These are phyloP conservation scores for Sarcophaga peregrina DNA, from an alignment of 1,140 invertebrate species.

Conservation along the genomic window DNA sequence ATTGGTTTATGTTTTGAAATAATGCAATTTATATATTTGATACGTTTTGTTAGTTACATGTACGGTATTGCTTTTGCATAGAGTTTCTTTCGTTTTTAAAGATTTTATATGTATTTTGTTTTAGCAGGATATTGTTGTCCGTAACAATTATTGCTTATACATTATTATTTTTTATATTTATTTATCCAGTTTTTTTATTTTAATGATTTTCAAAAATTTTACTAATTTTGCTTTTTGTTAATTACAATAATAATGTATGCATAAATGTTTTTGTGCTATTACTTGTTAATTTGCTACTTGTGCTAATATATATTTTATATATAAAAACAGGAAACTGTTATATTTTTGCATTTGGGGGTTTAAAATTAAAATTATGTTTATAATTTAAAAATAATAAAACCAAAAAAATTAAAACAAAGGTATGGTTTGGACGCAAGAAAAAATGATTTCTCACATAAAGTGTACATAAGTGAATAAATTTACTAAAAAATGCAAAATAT, in stretches of 20 bases:
- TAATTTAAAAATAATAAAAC: slow-evolving; percentile 1
- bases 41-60: slow-evolving; percentile 10
- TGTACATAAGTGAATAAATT: background rate
- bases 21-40: background rate
- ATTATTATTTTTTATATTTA: background rate
- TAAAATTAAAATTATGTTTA: slow-evolving; percentile 19
- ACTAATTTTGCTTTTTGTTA: background rate
- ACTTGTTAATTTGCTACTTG: slow-evolving; percentile 31
- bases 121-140: slow-evolving; percentile 32
- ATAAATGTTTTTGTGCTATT: slow-evolving; percentile 25
- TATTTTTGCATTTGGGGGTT: background rate
- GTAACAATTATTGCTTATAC: slow-evolving; percentile 44
- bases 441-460: no score
- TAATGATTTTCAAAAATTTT: background rate
- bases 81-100: background rate
- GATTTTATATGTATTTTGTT: background rate
- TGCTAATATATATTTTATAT: background rate
- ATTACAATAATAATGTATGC: background rate
- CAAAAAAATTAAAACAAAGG: no score
- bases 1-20: no score
- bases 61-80: slow-evolving; percentile 17
- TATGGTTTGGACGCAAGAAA: background rate
- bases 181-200: background rate
- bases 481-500: background rate
- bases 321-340: no score